Evolutionary conservation across 2,888 invertebrate genomes (phyloP).

Genomic region (Antheraea assamensis): DNA sequence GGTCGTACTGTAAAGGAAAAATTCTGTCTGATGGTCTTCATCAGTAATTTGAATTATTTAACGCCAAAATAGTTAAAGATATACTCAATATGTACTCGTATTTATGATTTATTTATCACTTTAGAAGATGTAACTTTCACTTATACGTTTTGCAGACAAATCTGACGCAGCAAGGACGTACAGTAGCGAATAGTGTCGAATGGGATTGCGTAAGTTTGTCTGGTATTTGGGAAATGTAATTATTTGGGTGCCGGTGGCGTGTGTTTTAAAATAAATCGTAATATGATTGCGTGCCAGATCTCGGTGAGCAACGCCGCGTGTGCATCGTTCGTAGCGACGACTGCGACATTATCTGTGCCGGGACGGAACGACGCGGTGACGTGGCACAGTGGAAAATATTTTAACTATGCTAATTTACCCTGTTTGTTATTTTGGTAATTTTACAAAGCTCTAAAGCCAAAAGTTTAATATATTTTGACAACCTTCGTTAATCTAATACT

Average conservation of each 20-base stretch:
- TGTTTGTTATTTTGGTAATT: not conserved
- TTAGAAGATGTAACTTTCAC: not conserved
- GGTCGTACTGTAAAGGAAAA: no score
- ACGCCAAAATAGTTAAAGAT: not conserved
- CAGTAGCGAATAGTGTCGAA: conserved; percentile 45
- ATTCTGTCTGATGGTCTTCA: no score
- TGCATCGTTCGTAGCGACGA: conserved; percentile 4
- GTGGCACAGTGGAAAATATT: not conserved
- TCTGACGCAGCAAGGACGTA: conserved; percentile 31
- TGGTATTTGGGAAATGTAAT: conserved; percentile 73
- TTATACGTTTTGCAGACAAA: conserved; percentile 7
- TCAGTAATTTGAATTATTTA: not conserved
- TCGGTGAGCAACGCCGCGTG: conserved; percentile 18
- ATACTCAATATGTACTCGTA: no score
- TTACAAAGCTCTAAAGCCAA: not conserved
- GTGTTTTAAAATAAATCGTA: conserved; percentile 67
- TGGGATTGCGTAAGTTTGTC: conserved; percentile 58
- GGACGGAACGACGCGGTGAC: not conserved
- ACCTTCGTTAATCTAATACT: no score
- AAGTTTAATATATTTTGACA: not conserved
- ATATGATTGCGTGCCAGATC: conserved; percentile 59
- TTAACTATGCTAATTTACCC: conserved; percentile 1
- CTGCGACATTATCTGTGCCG: conserved; percentile 9
- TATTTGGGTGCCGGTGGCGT: conserved; percentile 60
- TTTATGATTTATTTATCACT: not conserved